Conservation (phyloP, 2,113 vertebrate species). For the Heterotilapia buettikoferi region DNA sequence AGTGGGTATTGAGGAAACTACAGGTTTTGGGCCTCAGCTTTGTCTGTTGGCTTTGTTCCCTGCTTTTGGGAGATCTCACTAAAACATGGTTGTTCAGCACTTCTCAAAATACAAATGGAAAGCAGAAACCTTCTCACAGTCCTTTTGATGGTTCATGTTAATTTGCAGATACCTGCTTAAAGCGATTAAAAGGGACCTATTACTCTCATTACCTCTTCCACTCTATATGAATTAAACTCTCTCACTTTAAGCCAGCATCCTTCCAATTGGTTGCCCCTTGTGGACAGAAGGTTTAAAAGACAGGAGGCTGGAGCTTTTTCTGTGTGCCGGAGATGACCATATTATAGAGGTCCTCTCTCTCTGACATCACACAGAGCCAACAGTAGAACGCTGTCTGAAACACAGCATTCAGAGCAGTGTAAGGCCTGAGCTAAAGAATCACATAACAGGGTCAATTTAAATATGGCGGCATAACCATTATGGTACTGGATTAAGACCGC, state of each 20-base stretch:
- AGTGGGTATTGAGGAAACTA: neutral
- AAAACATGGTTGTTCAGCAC: no score
- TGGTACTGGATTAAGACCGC: neutral
- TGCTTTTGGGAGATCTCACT: neutral
- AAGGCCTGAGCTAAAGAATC: neutral
- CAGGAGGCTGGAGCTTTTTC: neutral
- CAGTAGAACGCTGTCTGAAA: neutral
- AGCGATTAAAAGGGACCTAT: no score
- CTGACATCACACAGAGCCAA: neutral
- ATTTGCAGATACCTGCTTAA: no score
- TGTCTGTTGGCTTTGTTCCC: neutral
- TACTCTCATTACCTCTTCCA: no score
- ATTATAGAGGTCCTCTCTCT: neutral
- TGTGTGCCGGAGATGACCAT: neutral
- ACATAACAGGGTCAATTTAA: neutral
- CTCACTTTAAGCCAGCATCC: neutral
- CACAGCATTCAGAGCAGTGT: neutral
- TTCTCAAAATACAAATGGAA: no score
- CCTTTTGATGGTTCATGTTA: no score
- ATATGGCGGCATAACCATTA: neutral
- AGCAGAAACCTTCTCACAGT: no score
- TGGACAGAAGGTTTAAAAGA: neutral
- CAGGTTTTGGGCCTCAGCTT: neutral
- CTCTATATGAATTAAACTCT: neutral
- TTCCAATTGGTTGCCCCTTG: neutral